Evolutionary conservation across 2,888 invertebrate species (phyloP).

Genomic region (Agrochola macilenta): DNA sequence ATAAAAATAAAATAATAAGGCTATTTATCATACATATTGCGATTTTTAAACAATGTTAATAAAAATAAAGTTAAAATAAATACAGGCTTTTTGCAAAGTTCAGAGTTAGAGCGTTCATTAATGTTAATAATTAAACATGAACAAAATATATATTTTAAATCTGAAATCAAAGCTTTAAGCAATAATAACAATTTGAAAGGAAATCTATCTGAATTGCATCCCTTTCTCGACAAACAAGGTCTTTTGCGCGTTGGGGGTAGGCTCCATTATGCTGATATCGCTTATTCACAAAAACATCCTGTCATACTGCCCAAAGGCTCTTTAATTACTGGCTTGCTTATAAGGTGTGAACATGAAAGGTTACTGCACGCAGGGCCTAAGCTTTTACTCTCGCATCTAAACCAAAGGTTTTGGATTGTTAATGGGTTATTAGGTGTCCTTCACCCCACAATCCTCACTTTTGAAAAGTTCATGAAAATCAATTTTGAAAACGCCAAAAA

Average conservation of each 20-base stretch:
- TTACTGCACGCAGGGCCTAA: slow-evolving; percentile 6
- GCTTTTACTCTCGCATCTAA: slow-evolving; percentile 4
- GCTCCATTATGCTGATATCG: not conserved
- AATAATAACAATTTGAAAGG: not conserved
- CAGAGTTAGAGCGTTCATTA: not conserved
- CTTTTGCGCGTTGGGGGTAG: not conserved
- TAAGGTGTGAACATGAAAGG: slow-evolving; percentile 7
- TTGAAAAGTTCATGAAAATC: too few species aligned
- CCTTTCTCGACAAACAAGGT: not conserved
- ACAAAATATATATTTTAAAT: not conserved
- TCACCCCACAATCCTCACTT: too few species aligned
- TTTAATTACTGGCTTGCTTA: slow-evolving; percentile 1
- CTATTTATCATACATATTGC: not conserved
- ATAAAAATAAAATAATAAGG: not conserved
- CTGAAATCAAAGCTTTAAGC: not conserved
- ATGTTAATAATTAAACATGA: not conserved
- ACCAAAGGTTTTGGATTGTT: slow-evolving; percentile 7
- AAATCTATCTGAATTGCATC: not conserved
- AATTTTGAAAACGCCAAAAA: too few species aligned
- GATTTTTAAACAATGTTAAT: not conserved
- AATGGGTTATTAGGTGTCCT: too few species aligned
- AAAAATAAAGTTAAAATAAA: slow-evolving; percentile 5
- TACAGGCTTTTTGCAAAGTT: not conserved
- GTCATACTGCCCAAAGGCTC: slow-evolving; percentile 7
- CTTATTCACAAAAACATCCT: slow-evolving; percentile 2